Percentiles rank a stretch among this genome's conserved stretches.
These are phyloP conservation scores for Ips nitidus DNA, from an alignment of 1,140 invertebrate genomes.

Conservation along the genomic window DNA sequence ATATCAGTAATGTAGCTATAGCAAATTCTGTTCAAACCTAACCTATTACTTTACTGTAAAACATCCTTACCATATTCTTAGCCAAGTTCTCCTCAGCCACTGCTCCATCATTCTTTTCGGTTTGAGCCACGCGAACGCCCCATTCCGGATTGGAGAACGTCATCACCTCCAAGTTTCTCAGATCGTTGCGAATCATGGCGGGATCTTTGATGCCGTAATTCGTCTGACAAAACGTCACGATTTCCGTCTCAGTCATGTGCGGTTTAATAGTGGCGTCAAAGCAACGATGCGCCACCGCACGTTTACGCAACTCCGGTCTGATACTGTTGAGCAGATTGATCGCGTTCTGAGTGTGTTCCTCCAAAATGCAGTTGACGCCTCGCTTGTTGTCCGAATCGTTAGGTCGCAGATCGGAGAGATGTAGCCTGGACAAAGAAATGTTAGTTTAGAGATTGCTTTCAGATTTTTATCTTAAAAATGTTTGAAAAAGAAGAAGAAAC, in stretches of 20 bases:
- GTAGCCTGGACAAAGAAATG: constrained; percentile 50
- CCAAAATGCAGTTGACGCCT: constrained; percentile 62
- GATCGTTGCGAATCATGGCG: constrained; percentile 57
- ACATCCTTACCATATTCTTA: constrained; percentile 50
- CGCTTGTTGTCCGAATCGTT: constrained; percentile 53
- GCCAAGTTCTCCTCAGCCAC: constrained; percentile 44
- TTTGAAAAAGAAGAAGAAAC: too few species aligned
- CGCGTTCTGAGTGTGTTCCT: constrained; percentile 60
- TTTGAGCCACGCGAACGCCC: constrained; percentile 63
- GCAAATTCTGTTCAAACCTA: too few species aligned
- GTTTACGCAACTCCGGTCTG: constrained; percentile 59
- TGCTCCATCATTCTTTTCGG: constrained; percentile 47
- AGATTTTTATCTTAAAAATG: too few species aligned
- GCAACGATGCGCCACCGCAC: constrained; percentile 62
- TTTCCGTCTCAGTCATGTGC: constrained; percentile 61
- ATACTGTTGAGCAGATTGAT: constrained; percentile 62
- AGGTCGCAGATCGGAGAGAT: constrained; percentile 60
- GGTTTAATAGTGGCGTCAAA: constrained; percentile 55
- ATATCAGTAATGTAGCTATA: too few species aligned
- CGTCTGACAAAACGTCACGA: constrained; percentile 53
- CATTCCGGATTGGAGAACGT: constrained; percentile 69
- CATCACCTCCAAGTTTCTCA: constrained; percentile 67
- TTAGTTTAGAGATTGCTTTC: too few species aligned
- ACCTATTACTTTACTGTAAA: neutral
- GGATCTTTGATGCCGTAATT: constrained; percentile 49